Conservation (phyloP, 2,888 invertebrate genomes). For the Notodonta dromedarius region DNA sequence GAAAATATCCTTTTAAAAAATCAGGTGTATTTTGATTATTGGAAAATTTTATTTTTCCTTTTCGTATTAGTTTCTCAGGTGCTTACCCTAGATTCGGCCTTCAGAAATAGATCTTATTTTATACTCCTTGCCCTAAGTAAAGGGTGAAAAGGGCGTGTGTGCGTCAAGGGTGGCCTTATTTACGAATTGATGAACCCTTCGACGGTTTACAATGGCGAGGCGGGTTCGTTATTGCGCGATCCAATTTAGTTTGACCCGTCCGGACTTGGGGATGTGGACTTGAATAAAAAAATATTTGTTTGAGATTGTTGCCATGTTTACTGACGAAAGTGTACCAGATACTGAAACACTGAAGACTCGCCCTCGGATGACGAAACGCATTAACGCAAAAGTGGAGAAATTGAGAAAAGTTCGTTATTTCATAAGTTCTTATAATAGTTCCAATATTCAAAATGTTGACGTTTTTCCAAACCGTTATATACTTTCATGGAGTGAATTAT, state of each 20-base stretch:
- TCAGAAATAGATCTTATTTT: conserved; percentile 51
- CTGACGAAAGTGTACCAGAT: not conserved
- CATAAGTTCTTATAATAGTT: too few species aligned
- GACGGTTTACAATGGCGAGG: conserved; percentile 51
- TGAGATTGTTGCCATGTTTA: conserved; percentile 1
- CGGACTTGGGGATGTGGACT: not conserved
- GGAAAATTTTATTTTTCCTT: too few species aligned
- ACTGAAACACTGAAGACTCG: too few species aligned
- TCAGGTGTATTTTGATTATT: too few species aligned
- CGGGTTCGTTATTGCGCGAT: conserved; percentile 16
- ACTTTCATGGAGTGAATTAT: not conserved
- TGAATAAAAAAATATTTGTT: conserved; percentile 4
- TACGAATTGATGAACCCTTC: conserved; percentile 70
- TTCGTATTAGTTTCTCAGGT: not conserved
- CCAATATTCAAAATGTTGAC: too few species aligned
- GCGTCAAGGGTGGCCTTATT: conserved; percentile 64
- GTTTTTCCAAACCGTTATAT: not conserved
- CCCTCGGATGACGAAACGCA: too few species aligned
- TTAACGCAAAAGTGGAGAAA: too few species aligned
- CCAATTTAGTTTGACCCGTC: conserved; percentile 34
- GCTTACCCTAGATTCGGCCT: not conserved
- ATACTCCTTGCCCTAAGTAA: conserved; percentile 46
- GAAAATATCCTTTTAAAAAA: too few species aligned
- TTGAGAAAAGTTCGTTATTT: too few species aligned
- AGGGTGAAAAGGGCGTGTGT: conserved; percentile 43